Base-by-base conservation (phyloP, 2,888 invertebrate species). In the Kryphioiulus occultus region DNA sequence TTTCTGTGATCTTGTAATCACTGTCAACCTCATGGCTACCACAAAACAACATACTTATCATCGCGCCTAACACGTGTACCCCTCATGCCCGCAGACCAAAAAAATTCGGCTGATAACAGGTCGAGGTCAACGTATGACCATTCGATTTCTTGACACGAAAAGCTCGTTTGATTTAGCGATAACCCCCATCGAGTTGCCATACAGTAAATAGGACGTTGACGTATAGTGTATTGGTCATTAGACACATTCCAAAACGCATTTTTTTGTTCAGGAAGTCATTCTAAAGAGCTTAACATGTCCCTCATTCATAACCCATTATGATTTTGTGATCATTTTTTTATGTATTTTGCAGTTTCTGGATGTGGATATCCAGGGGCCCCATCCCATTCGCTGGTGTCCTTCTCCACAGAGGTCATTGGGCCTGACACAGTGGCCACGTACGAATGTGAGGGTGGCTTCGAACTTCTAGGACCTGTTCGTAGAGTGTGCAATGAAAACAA, bases 281-380 rank as follows among this genome's bases (percentile, higher is more conserved):
- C n/a, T n/a, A n/a, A n/a, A n/a, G n/a, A n/a, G n/a, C n/a, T n/a
- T n/a, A n/a, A n/a, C n/a, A n/a, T n/a, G n/a, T n/a, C n/a, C n/a
- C n/a, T n/a, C n/a, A n/a, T n/a, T n/a, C n/a, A n/a, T n/a, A n/a
- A n/a, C n/a, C n/a, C n/a, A n/a, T n/a, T n/a, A n/a, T n/a, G n/a
- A n/a, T n/a, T n/a, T n/a, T n/a, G n/a, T n/a, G n/a, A n/a, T n/a
- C 68, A 68, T 22, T 68, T 3, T 68, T 82, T 82, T 32, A 9
- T 82, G 9, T 15, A 12, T 32, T 89, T 89, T 35, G 26, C 88
- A 89, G 90, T 68, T 32, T 78, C 42, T 10, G 92, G 92, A 88
- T 98, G 98, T 92, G 94, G 95, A 90, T 98, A 97, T 93, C 98
- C 98, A 0, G 98, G 98, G 15, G 95, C 96, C 0, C 98, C 98